A percentile compares a stretch with the other conserved stretches of the same genome.
phyloP scores from a whole-genome alignment of 1,140 invertebrate genomes.

The Drosophila melanogaster region Release_6_plus_ISO1_MT NT_037436.4:3981001-3981500 shows the following conservation, averaged over 20 bases:
- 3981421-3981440: slow-evolving; percentile 25
- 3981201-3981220: slow-evolving; percentile 79
- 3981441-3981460: background rate
- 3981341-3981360: slow-evolving; percentile 27
- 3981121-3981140: slow-evolving; percentile 75
- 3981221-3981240: slow-evolving; percentile 71
- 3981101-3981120: slow-evolving; percentile 34
- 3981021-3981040: background rate
- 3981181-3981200: slow-evolving; percentile 73
- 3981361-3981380: slow-evolving; percentile 45
- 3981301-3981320: slow-evolving; percentile 47
- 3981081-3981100: slow-evolving; percentile 24
- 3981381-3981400: slow-evolving; percentile 58
- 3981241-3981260: slow-evolving; percentile 24
- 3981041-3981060: slow-evolving; percentile 24
- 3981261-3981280: slow-evolving; percentile 63
- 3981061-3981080: slow-evolving; percentile 19
- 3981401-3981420: slow-evolving; percentile 62
- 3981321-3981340: slow-evolving; percentile 74
- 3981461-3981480: slow-evolving; percentile 7
- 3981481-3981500: slow-evolving; percentile 59
- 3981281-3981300: slow-evolving; percentile 51
- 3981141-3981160: slow-evolving; percentile 35
- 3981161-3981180: slow-evolving; percentile 51
- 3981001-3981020: background rate